A percentile compares a stretch with the other conserved stretches of the same genome.
Conservation (phyloP, 2,888 invertebrate species). For the Anorthoa munda region DNA sequence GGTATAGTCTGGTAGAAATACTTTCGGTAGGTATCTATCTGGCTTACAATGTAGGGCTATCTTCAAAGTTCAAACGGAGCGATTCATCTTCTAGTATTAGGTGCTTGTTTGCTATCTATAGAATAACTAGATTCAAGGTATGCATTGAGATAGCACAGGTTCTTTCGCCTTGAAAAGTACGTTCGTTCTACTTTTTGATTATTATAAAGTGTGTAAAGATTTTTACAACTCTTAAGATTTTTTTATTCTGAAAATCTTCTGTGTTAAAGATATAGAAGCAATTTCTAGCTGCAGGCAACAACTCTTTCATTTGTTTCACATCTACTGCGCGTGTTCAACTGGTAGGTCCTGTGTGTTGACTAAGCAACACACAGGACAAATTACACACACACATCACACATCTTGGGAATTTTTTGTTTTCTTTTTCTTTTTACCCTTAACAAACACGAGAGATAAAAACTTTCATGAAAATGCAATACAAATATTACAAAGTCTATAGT, state of each 20-base stretch:
- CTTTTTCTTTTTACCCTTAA: not conserved
- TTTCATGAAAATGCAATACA: constrained; percentile 17
- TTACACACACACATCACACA: too few relatives aligned
- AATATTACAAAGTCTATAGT: not conserved
- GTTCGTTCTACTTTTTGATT: not conserved
- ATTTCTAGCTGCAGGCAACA: not conserved
- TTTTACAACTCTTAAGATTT: too few relatives aligned
- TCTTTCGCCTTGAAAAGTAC: constrained; percentile 27
- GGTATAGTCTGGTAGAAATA: constrained; percentile 17
- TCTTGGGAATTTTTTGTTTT: too few relatives aligned
- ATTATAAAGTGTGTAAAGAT: not conserved
- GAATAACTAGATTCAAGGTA: constrained; percentile 28
- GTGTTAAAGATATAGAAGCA: not conserved
- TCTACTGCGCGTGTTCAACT: not conserved
- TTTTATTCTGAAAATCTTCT: not conserved
- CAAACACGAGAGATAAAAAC: not conserved
- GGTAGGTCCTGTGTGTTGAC: not conserved
- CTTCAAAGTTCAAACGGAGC: constrained; percentile 43
- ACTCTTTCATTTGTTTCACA: not conserved
- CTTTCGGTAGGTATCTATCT: constrained; percentile 24
- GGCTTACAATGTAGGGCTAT: constrained; percentile 38
- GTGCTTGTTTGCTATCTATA: constrained; percentile 32
- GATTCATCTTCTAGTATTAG: constrained; percentile 32
- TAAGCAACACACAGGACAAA: too few relatives aligned
- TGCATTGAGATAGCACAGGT: constrained; percentile 5